These are phyloP conservation scores for Cichlasoma orientale DNA, from an alignment of 2,797 vertebrate genomes.

Conservation along the genomic window DNA sequence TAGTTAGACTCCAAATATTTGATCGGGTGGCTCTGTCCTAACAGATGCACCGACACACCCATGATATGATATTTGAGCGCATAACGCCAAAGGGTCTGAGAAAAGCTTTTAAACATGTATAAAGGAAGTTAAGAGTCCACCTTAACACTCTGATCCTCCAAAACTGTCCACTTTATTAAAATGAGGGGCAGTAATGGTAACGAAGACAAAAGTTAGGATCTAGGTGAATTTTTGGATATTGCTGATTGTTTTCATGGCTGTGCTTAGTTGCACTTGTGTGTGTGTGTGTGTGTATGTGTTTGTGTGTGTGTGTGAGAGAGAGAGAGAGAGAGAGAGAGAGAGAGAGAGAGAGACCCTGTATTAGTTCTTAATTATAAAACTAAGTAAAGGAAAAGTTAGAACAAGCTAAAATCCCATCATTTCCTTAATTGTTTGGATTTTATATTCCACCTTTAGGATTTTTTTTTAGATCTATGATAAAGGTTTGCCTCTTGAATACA, in stretches of 20 bases:
- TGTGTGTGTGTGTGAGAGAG: too few species aligned
- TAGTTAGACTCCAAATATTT: constrained; percentile 13
- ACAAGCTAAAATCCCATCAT: not conserved
- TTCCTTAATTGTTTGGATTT: not conserved
- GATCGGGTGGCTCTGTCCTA: constrained; percentile 30
- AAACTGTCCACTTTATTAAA: not conserved
- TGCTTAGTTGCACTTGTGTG: not conserved
- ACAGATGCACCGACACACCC: constrained; percentile 70
- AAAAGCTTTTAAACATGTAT: not conserved
- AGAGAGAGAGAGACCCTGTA: not conserved
- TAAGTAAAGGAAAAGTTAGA: not conserved
- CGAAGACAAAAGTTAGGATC: not conserved
- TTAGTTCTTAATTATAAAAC: not conserved
- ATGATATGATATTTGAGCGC: constrained; percentile 17
- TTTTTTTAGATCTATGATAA: not conserved
- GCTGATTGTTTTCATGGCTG: not conserved
- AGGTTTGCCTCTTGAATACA: not conserved
- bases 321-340: too few species aligned
- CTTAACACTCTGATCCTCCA: not conserved
- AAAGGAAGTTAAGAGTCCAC: not conserved
- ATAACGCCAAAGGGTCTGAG: not conserved
- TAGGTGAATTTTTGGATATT: not conserved
- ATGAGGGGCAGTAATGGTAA: not conserved
- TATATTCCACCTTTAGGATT: not conserved
- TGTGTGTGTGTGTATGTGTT: not conserved